These are phyloP conservation scores for Desmophyllum pertusum DNA, from an alignment of 92 coral and sea anemone genomes.

Conservation along the genomic window DNA sequence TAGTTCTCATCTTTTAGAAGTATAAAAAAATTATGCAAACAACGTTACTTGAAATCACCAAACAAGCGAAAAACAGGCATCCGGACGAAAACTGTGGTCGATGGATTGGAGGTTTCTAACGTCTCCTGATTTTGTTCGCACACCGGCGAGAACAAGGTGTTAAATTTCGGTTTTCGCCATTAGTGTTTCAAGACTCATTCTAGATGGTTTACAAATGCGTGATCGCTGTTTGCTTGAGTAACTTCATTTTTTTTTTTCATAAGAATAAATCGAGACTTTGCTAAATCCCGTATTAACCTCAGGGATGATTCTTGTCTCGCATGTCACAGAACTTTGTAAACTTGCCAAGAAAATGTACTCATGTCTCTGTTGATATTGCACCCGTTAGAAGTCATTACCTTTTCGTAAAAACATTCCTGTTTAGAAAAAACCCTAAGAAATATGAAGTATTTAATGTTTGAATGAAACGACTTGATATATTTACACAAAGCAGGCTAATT, in stretches of 20 bases:
- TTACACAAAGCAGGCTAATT: conserved; percentile 11
- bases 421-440: background rate
- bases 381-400: conserved; percentile 2
- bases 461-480: conserved; percentile 32
- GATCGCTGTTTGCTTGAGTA: conserved; percentile 23
- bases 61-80: background rate
- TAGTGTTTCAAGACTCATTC: background rate
- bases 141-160: background rate
- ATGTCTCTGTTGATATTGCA: conserved; percentile 1
- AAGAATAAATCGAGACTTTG: background rate
- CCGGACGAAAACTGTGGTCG: background rate
- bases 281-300: background rate
- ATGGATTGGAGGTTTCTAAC: background rate
- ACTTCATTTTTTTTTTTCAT: conserved; percentile 9
- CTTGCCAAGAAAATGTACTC: conserved; percentile 14
- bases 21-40: background rate
- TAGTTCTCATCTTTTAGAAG: conserved; percentile 2
- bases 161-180: background rate
- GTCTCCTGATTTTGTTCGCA: background rate
- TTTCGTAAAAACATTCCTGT: background rate
- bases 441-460: background rate
- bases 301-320: background rate
- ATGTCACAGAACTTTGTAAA: too few relatives aligned
- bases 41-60: background rate
- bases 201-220: conserved; percentile 8